Evolutionary conservation across 2,797 vertebrate species (phyloP).

Genomic region (Catostomus latipinnis): DNA sequence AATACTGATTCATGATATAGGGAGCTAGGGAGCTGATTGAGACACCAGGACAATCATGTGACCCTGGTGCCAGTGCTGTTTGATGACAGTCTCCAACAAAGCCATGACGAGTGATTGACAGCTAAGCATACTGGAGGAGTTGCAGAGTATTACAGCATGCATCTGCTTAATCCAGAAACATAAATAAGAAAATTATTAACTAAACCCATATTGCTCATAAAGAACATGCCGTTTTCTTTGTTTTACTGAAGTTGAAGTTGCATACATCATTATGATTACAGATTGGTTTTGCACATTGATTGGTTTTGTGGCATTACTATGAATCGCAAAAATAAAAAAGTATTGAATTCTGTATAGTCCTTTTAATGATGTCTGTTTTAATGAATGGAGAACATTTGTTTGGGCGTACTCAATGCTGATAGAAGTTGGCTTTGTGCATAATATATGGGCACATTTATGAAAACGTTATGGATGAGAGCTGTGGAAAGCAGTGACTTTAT

Average conservation of each 20-base stretch:
- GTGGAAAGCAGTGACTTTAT: conserved; percentile 12
- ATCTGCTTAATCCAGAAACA: conserved; percentile 1
- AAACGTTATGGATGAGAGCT: conserved; percentile 27
- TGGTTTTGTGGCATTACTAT: background rate
- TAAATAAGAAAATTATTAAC: background rate
- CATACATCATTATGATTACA: background rate
- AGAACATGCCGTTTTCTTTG: background rate
- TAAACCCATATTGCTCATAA: background rate
- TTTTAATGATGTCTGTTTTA: conserved; percentile 14
- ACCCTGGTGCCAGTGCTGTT: conserved; percentile 13
- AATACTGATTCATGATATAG: too few relatives aligned
- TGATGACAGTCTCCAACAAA: conserved; percentile 25
- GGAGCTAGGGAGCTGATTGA: too few relatives aligned
- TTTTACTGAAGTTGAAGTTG: background rate
- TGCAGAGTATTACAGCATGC: background rate
- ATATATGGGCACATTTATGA: background rate
- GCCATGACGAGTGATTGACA: background rate
- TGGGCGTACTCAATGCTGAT: background rate
- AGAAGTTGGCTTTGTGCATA: too few relatives aligned
- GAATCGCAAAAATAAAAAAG: background rate
- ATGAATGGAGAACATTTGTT: conserved; percentile 10
- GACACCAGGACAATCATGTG: background rate
- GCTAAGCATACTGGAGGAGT: background rate
- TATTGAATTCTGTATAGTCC: background rate
- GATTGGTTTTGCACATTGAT: background rate